A percentile compares a stretch with the other conserved stretches of the same genome.
Conservation (phyloP, 2,113 vertebrate species). For the Oncorhynchus gorbuscha region DNA sequence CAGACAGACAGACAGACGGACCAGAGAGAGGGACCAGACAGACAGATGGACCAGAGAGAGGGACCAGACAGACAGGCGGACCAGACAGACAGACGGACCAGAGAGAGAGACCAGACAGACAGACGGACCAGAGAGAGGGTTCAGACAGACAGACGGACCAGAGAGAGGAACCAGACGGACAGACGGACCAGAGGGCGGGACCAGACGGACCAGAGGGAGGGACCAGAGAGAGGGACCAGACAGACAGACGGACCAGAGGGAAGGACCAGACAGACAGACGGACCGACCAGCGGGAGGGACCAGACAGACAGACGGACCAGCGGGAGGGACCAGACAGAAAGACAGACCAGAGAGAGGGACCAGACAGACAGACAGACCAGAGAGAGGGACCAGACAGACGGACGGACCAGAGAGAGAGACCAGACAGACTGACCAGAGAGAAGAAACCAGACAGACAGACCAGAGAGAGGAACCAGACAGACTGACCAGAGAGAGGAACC, state of each 20-base stretch:
- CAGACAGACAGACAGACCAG: neutral
- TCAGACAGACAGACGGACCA: neutral
- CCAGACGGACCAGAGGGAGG: neutral
- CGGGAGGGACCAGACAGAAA: neutral
- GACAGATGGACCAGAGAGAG: no score
- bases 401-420: no score
- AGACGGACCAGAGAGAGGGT: no score
- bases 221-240: neutral
- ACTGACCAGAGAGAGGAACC: no score
- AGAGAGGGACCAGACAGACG: no score
- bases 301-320: neutral
- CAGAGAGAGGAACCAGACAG: neutral
- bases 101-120: neutral
- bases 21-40: no score
- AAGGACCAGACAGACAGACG: no score
- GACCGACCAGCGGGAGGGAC: neutral
- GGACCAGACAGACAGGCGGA: no score
- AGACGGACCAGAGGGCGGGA: neutral
- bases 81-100: neutral
- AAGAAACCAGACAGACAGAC: neutral
- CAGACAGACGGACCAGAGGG: neutral
- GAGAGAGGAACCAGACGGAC: no score
- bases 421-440: no score
- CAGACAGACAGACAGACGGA: no score
- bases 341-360: neutral